Evolutionary conservation across 2,797 vertebrate genomes (phyloP).

Genomic region (Fringilla coelebs): DNA sequence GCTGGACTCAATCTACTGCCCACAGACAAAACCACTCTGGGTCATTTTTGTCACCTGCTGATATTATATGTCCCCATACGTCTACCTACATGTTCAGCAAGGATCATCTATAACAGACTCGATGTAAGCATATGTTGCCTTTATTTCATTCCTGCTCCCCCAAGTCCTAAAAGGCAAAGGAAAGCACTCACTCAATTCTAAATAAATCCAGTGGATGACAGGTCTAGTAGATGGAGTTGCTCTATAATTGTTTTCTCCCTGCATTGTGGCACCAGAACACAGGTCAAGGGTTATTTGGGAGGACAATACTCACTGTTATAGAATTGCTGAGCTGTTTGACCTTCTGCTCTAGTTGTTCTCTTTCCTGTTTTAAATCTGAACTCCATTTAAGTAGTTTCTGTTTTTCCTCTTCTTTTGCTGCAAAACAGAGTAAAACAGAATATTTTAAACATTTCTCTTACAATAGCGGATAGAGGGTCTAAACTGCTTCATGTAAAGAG

Average conservation of each 20-base stretch:
- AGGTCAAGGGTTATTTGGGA: background rate
- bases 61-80: background rate
- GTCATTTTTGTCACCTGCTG: background rate
- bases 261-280: background rate
- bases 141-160: background rate
- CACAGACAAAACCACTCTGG: background rate
- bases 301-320: slow-evolving; percentile 86
- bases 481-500: background rate
- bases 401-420: slow-evolving; percentile 99
- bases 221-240: background rate
- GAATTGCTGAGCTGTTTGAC: slow-evolving; percentile 97
- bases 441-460: background rate
- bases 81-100: background rate
- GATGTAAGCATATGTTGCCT: background rate
- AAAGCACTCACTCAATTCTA: background rate
- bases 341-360: slow-evolving; percentile 95
- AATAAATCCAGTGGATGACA: background rate
- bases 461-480: background rate
- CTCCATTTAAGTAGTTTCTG: slow-evolving; percentile 98
- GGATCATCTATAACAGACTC: background rate
- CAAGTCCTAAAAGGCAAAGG: background rate
- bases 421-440: background rate
- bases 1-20: background rate
- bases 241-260: background rate
- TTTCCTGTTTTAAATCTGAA: slow-evolving; percentile 93